phyloP scores from a whole-genome alignment of 2,113 vertebrate species.

The Mola mola region DNA sequence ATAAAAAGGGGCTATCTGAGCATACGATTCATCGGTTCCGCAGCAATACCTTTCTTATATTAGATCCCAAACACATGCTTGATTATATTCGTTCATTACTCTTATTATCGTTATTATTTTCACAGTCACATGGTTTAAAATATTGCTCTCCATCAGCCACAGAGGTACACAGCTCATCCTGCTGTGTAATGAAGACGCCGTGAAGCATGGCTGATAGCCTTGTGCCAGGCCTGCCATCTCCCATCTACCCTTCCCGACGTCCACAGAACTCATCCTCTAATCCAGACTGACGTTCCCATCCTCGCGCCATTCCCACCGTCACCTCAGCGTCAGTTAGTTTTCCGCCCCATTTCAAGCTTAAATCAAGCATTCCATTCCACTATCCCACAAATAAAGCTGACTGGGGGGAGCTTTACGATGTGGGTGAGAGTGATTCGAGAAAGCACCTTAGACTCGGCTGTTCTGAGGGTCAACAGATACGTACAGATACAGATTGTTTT shows the following conservation, averaged over 20 bases:
- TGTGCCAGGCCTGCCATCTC: conserved; percentile 51
- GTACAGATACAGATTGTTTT: no score
- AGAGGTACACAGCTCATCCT: not conserved
- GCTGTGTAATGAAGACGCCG: not conserved
- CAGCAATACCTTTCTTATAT: no score
- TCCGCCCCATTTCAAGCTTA: conserved; percentile 71
- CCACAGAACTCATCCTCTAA: conserved; percentile 29
- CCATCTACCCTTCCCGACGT: conserved; percentile 34
- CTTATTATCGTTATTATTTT: no score
- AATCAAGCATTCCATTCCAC: conserved; percentile 57
- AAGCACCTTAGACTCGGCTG: no score
- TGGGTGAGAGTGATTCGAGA: conserved; percentile 9
- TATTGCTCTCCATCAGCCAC: no score
- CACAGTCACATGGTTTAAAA: no score
- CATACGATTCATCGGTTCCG: no score
- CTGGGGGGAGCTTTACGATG: conserved; percentile 29
- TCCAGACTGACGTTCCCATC: conserved; percentile 43
- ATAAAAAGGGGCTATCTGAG: no score
- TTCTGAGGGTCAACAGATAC: no score
- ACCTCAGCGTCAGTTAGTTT: conserved; percentile 55
- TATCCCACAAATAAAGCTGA: conserved; percentile 43
- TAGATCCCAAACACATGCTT: no score
- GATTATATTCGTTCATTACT: no score
- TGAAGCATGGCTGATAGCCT: conserved; percentile 36
- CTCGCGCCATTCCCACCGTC: conserved; percentile 28